Percentiles rank a stretch among this genome's conserved stretches.
Evolutionary conservation across 2,797 vertebrate genomes (phyloP).

Genomic region (Microctenopoma lineatum): DNA sequence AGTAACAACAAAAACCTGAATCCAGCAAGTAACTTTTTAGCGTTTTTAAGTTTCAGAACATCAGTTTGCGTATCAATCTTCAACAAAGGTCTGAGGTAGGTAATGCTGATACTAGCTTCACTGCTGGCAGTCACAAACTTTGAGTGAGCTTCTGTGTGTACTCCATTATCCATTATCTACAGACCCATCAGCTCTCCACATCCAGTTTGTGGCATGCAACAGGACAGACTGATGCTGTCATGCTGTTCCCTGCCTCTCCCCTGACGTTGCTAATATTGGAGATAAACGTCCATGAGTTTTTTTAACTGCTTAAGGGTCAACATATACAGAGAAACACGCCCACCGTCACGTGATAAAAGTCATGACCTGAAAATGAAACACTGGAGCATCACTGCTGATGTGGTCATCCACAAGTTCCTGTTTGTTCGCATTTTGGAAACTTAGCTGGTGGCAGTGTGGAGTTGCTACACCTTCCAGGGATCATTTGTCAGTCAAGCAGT

Average conservation of each 20-base stretch:
- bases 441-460: not conserved
- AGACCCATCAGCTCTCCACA: slow-evolving; percentile 8
- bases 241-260: slow-evolving; percentile 19
- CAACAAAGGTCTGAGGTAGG: slow-evolving; percentile 37
- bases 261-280: slow-evolving; percentile 5
- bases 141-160: slow-evolving; percentile 35
- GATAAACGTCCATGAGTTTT: too few species aligned
- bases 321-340: too few species aligned
- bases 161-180: slow-evolving; percentile 28
- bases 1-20: too few species aligned
- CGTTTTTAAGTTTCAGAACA: slow-evolving; percentile 8
- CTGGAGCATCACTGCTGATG: slow-evolving; percentile 11
- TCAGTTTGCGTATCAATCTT: slow-evolving; percentile 52
- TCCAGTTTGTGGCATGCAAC: slow-evolving; percentile 13
- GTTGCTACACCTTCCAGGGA: not conserved
- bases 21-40: slow-evolving; percentile 26
- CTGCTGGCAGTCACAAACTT: slow-evolving; percentile 16
- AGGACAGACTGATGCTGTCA: slow-evolving; percentile 4
- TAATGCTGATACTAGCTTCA: slow-evolving; percentile 59
- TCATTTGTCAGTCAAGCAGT: not conserved
- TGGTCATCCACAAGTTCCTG: slow-evolving; percentile 14
- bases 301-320: too few species aligned
- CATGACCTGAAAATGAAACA: slow-evolving; percentile 21
- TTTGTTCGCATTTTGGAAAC: slow-evolving; percentile 20
- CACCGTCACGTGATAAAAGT: slow-evolving; percentile 24